phyloP scores from a whole-genome alignment of 2,113 vertebrate species.

The Ramphastos sulfuratus region DNA sequence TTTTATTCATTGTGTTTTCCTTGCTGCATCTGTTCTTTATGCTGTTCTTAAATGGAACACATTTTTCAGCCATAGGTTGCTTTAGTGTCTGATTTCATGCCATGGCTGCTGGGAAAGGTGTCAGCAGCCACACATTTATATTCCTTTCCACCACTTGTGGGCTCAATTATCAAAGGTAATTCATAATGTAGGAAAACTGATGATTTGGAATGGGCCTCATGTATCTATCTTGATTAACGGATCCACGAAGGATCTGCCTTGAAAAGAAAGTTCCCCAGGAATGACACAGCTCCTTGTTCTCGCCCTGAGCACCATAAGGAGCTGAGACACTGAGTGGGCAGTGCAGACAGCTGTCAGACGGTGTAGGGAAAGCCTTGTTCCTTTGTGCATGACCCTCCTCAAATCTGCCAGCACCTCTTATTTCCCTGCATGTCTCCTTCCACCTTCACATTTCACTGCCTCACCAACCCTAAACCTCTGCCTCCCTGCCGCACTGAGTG shows the following conservation, averaged over 20 bases:
- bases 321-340: neutral
- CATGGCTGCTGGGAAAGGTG: neutral
- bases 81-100: neutral
- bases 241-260: neutral
- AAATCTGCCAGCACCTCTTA: neutral
- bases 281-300: neutral
- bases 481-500: neutral
- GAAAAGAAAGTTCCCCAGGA: conserved; percentile 18
- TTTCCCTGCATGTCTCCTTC: neutral
- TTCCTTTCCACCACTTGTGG: conserved; percentile 24
- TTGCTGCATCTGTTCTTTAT: neutral
- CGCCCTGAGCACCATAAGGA: neutral
- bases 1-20: neutral
- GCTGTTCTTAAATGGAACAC: neutral
- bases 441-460: neutral
- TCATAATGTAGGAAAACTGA: conserved; percentile 55
- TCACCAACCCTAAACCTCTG: neutral
- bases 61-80: conserved; percentile 33
- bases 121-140: conserved; percentile 52
- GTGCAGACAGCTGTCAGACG: neutral
- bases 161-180: conserved; percentile 44
- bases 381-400: neutral
- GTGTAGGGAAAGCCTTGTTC: neutral
- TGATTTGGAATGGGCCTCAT: conserved; percentile 39
- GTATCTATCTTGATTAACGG: conserved; percentile 59